A percentile compares a stretch with the other conserved stretches of the same genome.
phyloP scores from a whole-genome alignment of 2,113 vertebrate genomes.

The Eleginops maclovinus region DNA sequence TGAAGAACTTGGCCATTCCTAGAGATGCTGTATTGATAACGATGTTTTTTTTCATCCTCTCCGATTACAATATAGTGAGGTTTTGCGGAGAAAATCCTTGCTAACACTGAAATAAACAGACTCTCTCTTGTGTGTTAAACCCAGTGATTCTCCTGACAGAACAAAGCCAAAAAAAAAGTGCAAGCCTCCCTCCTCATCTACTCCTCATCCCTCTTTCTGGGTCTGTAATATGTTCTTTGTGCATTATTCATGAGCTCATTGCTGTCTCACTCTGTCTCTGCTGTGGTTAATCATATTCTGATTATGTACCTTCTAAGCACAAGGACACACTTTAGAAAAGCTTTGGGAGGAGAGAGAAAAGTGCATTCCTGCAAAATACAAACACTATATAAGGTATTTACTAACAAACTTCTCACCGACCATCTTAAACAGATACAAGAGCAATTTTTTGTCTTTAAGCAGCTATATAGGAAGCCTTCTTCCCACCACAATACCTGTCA shows the following conservation, averaged over 20 bases:
- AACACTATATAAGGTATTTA: neutral
- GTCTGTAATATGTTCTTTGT: slow-evolving; percentile 35
- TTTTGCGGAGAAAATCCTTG: slow-evolving; percentile 10
- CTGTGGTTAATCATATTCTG: slow-evolving; percentile 46
- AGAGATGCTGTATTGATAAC: neutral
- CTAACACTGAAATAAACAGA: slow-evolving; percentile 19
- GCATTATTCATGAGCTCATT: slow-evolving; percentile 66
- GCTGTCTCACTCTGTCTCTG: slow-evolving; percentile 25
- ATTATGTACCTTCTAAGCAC: slow-evolving; percentile 35
- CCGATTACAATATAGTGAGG: slow-evolving; percentile 6
- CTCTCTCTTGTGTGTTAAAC: slow-evolving; percentile 11
- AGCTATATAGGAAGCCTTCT: neutral
- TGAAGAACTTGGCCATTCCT: neutral
- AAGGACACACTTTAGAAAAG: slow-evolving; percentile 15
- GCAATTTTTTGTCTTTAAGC: neutral
- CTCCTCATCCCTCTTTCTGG: slow-evolving; percentile 4
- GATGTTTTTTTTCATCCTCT: neutral
- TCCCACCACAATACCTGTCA: neutral
- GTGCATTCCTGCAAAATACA: neutral
- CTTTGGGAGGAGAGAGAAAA: neutral
- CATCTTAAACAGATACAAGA: neutral
- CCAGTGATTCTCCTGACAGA: slow-evolving; percentile 19
- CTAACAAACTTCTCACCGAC: neutral
- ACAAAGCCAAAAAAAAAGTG: slow-evolving; percentile 5
- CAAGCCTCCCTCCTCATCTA: neutral